Base-by-base conservation (phyloP, 1,140 invertebrate genomes). In the Protaetia brevitarsis region DNA sequence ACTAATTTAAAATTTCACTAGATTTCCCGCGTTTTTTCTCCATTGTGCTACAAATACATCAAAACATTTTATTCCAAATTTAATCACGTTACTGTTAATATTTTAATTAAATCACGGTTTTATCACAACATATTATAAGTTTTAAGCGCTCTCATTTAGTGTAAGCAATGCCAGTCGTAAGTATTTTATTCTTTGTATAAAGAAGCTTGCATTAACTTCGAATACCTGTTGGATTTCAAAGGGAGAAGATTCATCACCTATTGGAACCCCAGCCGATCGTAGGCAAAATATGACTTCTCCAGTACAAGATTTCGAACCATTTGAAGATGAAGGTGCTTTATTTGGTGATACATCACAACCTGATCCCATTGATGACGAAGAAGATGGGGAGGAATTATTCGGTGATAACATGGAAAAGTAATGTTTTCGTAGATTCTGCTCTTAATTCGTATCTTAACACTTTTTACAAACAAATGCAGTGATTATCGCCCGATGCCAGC, bases 381-480 rank as follows among this genome's bases (percentile, higher is more conserved):
- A 89, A 72, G 95, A 97, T 80, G 97, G 96, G 72, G 97, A 99
- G 80, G 96, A 99, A 78, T 81, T 99, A 4, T 99, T 99, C 81
- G 96, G 95, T 28, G 97, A 99, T 81, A 93, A 98, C 74, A 92
- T 99, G 92, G 96, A 98, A 84, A 89, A 90, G 94, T 96, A 82
- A 82, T 10, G 13, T 11, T 59, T n/a, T 59, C 30, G 30, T 51
- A 64, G 28, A n/a, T n/a, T n/a, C n/a, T 34, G 19, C 10, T 30
- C 31, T 68, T 64, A 58, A 31, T 57, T 64, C 29, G 66, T 6
- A 34, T 57, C 3, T 45, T 5, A n/a, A 64, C 28, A 57, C 31
- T 30, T 45, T 64, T 68, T 72, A 37, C 37, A 65, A 3, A 11
- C 6, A 27, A 69, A 76, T 81, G 6, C 77, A 96, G 94, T 68